A percentile compares a stretch with the other conserved stretches of the same genome.
phyloP scores from a whole-genome alignment of 2,113 vertebrate species.

The Morone saxatilis region DNA sequence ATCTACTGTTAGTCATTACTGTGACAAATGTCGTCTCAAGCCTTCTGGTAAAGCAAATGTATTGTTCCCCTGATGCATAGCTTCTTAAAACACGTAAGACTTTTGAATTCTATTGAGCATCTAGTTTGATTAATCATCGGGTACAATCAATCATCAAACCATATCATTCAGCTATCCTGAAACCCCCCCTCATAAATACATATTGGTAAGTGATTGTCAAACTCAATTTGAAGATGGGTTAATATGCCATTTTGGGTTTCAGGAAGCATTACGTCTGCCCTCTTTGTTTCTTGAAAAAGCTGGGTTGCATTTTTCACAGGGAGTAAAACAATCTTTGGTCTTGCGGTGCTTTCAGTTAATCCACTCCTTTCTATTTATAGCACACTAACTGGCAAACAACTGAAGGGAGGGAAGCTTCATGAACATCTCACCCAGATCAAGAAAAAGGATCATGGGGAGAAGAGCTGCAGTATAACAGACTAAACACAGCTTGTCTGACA shows the following conservation, averaged over 20 bases:
- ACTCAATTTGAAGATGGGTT: background rate
- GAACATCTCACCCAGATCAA: slow-evolving; percentile 3
- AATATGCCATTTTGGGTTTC: background rate
- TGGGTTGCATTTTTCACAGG: background rate
- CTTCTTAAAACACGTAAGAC: background rate
- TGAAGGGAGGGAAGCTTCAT: background rate
- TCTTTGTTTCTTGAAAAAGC: background rate
- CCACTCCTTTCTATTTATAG: slow-evolving; percentile 25
- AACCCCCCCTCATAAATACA: too few relatives aligned
- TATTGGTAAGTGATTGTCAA: background rate
- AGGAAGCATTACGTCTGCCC: background rate
- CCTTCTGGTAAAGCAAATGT: background rate
- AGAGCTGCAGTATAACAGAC: background rate
- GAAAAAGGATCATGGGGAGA: background rate
- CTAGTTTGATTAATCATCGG: background rate
- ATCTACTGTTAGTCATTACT: background rate
- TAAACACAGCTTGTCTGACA: background rate
- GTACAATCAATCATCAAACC: background rate
- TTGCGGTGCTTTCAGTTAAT: slow-evolving; percentile 12
- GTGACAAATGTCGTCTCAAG: too few relatives aligned
- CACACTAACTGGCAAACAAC: slow-evolving; percentile 20
- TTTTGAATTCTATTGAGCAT: background rate
- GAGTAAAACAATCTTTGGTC: background rate
- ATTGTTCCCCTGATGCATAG: background rate
- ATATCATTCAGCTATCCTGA: background rate